phyloP scores from a whole-genome alignment of 2,888 invertebrate species.

The Mesorhabditis sp. region DNA sequence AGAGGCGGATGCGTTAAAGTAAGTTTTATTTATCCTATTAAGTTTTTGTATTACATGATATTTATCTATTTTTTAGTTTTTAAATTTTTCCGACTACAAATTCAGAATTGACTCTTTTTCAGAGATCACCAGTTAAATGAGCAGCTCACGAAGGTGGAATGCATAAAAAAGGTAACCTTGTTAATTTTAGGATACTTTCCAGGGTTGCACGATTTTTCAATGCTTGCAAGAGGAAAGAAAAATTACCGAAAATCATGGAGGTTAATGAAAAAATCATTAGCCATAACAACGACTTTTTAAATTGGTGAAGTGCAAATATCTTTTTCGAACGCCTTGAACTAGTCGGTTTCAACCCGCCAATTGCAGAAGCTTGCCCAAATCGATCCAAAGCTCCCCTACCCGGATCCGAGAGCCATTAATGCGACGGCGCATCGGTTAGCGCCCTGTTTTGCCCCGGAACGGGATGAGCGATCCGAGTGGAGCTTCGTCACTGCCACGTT shows the following conservation, averaged over 20 bases:
- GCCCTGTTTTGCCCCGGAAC: conserved; percentile 31
- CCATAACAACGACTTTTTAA: not conserved
- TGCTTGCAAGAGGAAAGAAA: no score
- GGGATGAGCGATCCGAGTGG: conserved; percentile 46
- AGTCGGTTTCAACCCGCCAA: not conserved
- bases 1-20: conserved; percentile 40
- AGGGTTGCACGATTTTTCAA: not conserved
- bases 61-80: not conserved
- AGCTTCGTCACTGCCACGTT: conserved; percentile 53
- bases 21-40: not conserved
- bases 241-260: no score
- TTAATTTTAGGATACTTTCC: not conserved
- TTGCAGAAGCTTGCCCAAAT: not conserved
- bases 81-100: not conserved
- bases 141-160: not conserved
- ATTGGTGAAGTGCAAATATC: no score
- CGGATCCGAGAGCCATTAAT: conserved; percentile 11
- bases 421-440: conserved; percentile 20
- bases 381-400: conserved; percentile 8
- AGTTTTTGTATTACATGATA: not conserved
- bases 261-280: not conserved
- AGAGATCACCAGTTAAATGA: not conserved
- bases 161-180: not conserved
- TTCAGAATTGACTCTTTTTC: not conserved
- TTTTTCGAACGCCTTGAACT: no score